Evolutionary conservation across 2,797 vertebrate species (phyloP).

Genomic region (Lacerta bilineata): DNA sequence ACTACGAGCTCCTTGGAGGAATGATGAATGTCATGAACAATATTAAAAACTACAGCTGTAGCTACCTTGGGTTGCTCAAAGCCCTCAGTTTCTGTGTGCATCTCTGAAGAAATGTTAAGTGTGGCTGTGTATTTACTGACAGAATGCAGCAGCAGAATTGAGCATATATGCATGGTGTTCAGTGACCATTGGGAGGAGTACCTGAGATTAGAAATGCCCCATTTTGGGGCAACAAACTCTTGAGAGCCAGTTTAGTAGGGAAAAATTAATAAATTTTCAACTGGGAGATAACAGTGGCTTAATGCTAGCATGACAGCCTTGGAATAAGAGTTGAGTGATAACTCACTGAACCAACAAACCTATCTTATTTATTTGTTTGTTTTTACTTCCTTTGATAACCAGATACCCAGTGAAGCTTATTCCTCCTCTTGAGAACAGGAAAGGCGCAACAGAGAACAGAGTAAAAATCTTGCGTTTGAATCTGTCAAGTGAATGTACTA

Average conservation of each 20-base stretch:
- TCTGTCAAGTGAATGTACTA: slow-evolving; percentile 7
- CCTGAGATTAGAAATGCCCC: background rate
- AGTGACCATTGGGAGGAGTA: background rate
- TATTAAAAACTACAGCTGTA: background rate
- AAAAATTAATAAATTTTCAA: background rate
- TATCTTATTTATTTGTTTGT: background rate
- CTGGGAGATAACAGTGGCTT: background rate
- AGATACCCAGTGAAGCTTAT: slow-evolving; percentile 1
- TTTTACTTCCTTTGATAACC: slow-evolving; percentile 4
- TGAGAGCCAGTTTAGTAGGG: background rate
- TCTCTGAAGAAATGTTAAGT: background rate
- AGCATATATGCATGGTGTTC: background rate
- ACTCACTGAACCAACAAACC: background rate
- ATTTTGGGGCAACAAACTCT: background rate
- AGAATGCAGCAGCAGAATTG: background rate
- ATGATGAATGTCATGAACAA: background rate
- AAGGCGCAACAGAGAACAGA: background rate
- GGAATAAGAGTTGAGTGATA: background rate
- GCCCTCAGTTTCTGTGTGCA: background rate
- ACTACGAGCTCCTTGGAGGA: background rate
- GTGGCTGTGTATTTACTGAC: background rate
- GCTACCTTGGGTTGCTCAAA: background rate
- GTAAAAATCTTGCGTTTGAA: background rate
- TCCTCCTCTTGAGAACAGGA: background rate
- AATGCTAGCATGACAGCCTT: background rate